Evolutionary conservation across 2,888 invertebrate genomes (phyloP), one percentile per base, ranked within the genome.

Genomic region (Mythimna impura): DNA sequence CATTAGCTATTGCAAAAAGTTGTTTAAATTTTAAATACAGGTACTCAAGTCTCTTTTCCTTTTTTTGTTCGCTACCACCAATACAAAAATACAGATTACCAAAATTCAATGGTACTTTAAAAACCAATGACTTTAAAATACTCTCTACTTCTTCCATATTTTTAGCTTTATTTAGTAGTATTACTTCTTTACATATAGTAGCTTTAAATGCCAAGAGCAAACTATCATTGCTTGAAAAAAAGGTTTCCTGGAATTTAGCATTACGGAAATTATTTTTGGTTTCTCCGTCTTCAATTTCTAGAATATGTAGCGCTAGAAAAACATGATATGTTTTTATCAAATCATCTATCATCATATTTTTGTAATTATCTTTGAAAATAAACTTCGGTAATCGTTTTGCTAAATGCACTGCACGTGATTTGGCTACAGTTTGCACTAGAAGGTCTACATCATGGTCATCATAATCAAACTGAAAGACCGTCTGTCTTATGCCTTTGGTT

Each of bases 321-420:
- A 84, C 74, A 52, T 84, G 84, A 71, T 82, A 84, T 0, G 67
- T 74, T 73, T 82, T 82, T 22, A 84, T 78, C 8, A 80, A 40
- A 50, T 76, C 76, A 55, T 85, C 82, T 30, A 54, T 17, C 82
- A 83, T 80, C 62, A 85, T 75, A 52, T 76, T 80, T 55, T 34
- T 67, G n/a, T 64, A 30, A 61, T 71, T 80, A 34, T 66, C 77
- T 63, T 76, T 83, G 8, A 77, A 67, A 66, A 85, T 76, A 40
- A 77, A 76, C 40, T 78, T 76, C 9, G 65, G 34, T n/a, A 85
- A 40, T 25, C 43, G 66, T 66, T 85, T 80, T 36, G 82, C 85
- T 20, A 85, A 47, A 7, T 60, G 52, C 10, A 61, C 76, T 12
- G 78, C 74, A 40, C 83, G 82, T 25, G 80, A 73, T 74, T 73